A percentile compares a stretch with the other conserved stretches of the same genome.
Conservation (phyloP, 1,140 invertebrate genomes). For the Drosophila bipectinata region DNA sequence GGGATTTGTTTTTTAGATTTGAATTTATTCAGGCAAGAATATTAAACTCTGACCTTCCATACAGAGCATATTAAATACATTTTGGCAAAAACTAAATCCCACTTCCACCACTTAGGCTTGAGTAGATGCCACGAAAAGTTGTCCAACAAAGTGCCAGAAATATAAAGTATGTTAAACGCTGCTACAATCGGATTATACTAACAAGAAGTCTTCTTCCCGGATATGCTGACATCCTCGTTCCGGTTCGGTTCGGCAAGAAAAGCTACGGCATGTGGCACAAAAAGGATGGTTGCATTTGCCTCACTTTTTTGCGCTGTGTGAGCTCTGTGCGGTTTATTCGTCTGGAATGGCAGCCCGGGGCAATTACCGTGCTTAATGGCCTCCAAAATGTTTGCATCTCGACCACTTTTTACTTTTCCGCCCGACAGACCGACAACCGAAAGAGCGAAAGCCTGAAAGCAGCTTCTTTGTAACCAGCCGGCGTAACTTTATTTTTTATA, state of each 20-base stretch:
- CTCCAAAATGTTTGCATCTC: constrained; percentile 40
- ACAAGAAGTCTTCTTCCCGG: constrained; percentile 12
- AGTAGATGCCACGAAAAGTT: constrained; percentile 7
- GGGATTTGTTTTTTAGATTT: not conserved
- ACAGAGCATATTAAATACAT: not conserved
- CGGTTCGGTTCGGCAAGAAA: not conserved
- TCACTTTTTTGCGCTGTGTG: constrained; percentile 3
- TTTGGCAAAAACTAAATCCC: not conserved
- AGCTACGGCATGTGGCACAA: constrained; percentile 33
- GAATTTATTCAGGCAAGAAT: not conserved
- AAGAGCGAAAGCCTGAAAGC: not conserved
- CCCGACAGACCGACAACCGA: not conserved
- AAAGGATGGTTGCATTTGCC: constrained; percentile 33
- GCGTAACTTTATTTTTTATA: constrained; percentile 45
- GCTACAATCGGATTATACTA: constrained; percentile 30
- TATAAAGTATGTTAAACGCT: constrained; percentile 14
- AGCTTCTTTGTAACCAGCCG: constrained; percentile 49
- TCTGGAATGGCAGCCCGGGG: constrained; percentile 54
- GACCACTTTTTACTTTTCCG: constrained; percentile 4
- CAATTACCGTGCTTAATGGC: constrained; percentile 66
- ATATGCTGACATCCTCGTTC: constrained; percentile 17
- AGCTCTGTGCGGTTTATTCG: constrained; percentile 60
- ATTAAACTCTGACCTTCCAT: too few species aligned
- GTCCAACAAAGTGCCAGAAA: constrained; percentile 16
- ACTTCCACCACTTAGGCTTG: constrained; percentile 4